Base-by-base conservation (phyloP, 2,113 vertebrate genomes). In the Chinchilla lanigera region DNA sequence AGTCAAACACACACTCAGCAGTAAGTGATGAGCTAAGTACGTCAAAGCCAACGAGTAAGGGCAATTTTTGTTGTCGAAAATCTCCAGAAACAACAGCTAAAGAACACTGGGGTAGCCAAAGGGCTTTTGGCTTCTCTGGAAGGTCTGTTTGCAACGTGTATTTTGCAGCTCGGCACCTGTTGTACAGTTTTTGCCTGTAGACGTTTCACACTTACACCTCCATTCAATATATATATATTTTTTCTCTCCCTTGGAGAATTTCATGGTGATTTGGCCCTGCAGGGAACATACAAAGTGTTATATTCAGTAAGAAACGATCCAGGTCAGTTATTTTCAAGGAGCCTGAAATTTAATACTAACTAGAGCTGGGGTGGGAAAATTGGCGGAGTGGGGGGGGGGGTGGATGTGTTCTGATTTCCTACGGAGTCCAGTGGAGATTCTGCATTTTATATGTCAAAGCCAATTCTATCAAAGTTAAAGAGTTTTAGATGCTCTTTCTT, bases 281-380 rank as follows among this genome's bases (percentile, higher is more conserved):
- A 63, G 71, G 87, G 56, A 80, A 35, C 7, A 75, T 47, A 77
- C 77, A 63, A 65, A 80, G 61, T 81, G 91, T 71, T 84, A 58
- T 86, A 58, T 54, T 83, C 61, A 86, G 58, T 82, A 69, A 91
- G 67, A 95, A 90, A 75, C 7, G 8, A 65, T 38, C 95, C 81
- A 9, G 54, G 50, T 90, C 20, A 84, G n/a, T 85, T 92, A 47
- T 84, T 97, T 94, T 84, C 69, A 91, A 96, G 67, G 28, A 96
- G 69, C 35, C 81, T 56, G 83, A 96, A 97, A 82, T 82, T 81
- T 75, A 77, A 2, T 30, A 2, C 30, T 3, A n/a, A 9, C 6
- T 33, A 12, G 60, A 22, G 16, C n/a, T 47, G 54, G 67, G 67
- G 19, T 4, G 24, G 19, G 24, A 4, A 77, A 77, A 30, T 63